phyloP scores from a whole-genome alignment of 2,797 vertebrate genomes.

The Sebastiscus tertius region DNA sequence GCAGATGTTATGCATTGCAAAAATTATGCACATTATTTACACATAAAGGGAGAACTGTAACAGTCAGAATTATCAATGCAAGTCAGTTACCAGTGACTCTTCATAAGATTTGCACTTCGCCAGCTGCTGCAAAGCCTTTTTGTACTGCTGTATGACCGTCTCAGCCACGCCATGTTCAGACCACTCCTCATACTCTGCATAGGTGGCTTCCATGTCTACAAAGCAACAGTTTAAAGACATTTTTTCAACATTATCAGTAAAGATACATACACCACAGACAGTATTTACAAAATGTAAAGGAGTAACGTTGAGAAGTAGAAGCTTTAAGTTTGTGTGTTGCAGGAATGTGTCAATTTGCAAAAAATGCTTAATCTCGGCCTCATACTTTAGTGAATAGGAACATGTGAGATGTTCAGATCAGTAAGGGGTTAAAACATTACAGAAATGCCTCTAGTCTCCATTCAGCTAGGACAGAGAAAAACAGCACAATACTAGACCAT shows the following conservation, averaged over 20 bases:
- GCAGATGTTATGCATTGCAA: not conserved
- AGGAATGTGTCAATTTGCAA: not conserved
- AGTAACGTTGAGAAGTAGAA: not conserved
- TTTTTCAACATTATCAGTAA: not conserved
- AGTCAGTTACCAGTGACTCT: constrained; percentile 87
- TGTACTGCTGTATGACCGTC: constrained; percentile 83
- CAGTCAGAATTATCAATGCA: not conserved
- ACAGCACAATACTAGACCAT: constrained; percentile 35
- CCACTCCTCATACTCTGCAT: constrained; percentile 95
- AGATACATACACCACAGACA: not conserved
- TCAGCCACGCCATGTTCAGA: constrained; percentile 89
- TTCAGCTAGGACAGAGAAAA: not conserved
- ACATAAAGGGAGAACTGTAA: not conserved
- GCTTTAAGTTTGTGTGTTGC: not conserved
- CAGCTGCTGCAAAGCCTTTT: constrained; percentile 88
- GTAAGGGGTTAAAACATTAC: not conserved
- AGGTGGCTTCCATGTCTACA: constrained; percentile 93
- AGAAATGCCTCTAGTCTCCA: constrained; percentile 13
- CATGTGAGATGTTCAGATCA: not conserved
- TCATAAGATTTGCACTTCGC: constrained; percentile 89
- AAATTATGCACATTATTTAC: not conserved
- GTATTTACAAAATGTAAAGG: not conserved
- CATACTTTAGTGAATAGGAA: not conserved
- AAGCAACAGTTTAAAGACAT: not conserved
- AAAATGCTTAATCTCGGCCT: not conserved